A percentile compares a stretch with the other conserved stretches of the same genome.
Conservation (phyloP, 1,140 invertebrate genomes). For the Zaprionus vittiger region DNA sequence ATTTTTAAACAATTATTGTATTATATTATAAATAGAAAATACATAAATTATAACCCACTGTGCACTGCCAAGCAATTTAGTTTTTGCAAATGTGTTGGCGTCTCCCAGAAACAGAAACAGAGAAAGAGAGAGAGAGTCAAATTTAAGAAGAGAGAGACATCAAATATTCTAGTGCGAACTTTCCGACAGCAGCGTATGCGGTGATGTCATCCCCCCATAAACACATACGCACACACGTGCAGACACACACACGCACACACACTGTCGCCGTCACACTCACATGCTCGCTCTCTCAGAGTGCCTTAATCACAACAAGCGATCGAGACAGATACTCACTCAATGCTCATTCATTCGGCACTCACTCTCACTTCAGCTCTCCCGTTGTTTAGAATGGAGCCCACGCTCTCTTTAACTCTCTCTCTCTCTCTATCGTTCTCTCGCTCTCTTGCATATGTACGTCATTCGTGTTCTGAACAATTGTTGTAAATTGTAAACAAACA, state of each 20-base stretch:
- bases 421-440: slow-evolving; percentile 14
- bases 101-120: slow-evolving; percentile 38
- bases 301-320: slow-evolving; percentile 72
- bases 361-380: slow-evolving; percentile 34
- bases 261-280: slow-evolving; percentile 46
- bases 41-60: slow-evolving; percentile 40
- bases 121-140: slow-evolving; percentile 13
- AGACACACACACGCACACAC: slow-evolving; percentile 16
- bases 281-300: slow-evolving; percentile 17
- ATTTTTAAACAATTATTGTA: not conserved
- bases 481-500: slow-evolving; percentile 66
- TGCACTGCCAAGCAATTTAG: slow-evolving; percentile 25
- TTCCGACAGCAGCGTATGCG: slow-evolving; percentile 42
- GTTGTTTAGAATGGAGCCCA: slow-evolving; percentile 27
- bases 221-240: slow-evolving; percentile 36
- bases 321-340: slow-evolving; percentile 63
- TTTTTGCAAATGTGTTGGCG: slow-evolving; percentile 64
- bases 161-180: slow-evolving; percentile 46
- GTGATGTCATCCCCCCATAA: slow-evolving; percentile 73
- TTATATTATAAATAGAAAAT: not conserved
- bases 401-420: slow-evolving; percentile 5
- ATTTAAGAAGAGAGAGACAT: slow-evolving; percentile 21
- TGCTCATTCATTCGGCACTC: slow-evolving; percentile 35
- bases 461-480: slow-evolving; percentile 28
- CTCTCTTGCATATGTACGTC: not conserved